Evolutionary conservation across 2,888 invertebrate genomes (phyloP), one percentile per base, ranked within the genome.

Genomic region (Resseliella maxima): DNA sequence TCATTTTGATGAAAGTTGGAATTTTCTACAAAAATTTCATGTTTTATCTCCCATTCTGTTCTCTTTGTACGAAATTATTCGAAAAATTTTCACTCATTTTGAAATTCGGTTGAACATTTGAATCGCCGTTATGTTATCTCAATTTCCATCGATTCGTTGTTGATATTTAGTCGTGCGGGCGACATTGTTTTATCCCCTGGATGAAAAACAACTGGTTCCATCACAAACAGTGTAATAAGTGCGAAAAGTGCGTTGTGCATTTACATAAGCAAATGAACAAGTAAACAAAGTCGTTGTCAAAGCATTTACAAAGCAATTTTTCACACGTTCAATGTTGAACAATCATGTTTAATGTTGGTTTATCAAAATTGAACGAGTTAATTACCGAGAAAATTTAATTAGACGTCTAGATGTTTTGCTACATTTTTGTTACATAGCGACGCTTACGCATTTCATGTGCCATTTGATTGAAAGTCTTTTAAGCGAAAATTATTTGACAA

Each of bases 351-450:
- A 72, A 72, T 15, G 72, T 72, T 72, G 72, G 72, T 72, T 72
- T 72, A 72, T 72, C 72, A 72, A 31, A 72, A 72, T 72, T 72
- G 72, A 72, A 72, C 72, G 72, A 72, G 72, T 72, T 72, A 72
- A 72, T 72, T 72, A 72, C 72, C 35, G 72, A 72, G 72, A 72
- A 72, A 72, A 72, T 72, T 72, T 72, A 72, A 72, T 72, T 72
- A 31, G 31, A 15, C 35, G 72, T 72, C 72, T 72, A 12, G 50
- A 50, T 50, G 50, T 50, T 50, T 21, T 2, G 50, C 21, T n/a
- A n/a, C n/a, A 50, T 50, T 10, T 72, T 72, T 18, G 31, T 72
- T 15, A 35, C 72, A 31, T 31, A 72, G 72, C 31, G 72, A 72
- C 72, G n/a, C 31, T 2, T 2, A 50, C 24, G 31, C 10, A 31